Base-by-base conservation (phyloP, 2,888 invertebrate genomes). In the Tortrix viridana region DNA sequence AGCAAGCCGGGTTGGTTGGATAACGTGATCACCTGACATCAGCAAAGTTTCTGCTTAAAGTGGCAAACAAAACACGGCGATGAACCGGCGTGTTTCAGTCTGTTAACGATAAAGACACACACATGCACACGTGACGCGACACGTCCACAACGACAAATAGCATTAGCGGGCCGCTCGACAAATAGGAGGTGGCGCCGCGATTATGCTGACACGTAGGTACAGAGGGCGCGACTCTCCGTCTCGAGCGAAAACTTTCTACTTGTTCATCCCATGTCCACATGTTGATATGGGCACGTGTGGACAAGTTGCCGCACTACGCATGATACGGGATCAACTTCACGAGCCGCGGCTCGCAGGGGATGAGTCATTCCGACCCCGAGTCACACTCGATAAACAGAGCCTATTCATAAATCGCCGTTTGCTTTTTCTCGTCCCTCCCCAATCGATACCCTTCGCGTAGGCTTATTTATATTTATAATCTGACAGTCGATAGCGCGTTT, bases 61-160 rank as follows among this genome's bases (percentile, higher is more conserved):
- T 81, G 80, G 78, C 82, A 86, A 86, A 83, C 85, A 83, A 83
- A 82, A 86, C 83, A 85, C 79, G 81, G 81, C 80, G 81, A 82
- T 78, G 81, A 82, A 80, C 83, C 79, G 77, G 78, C 79, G 83
- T 83, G 85, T 87, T 85, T 77, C 82, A 80, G 82, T 80, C 80
- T 78, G 76, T 76, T 87, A 89, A 89, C 85, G 84, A 90, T 86
- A 87, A 89, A 91, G 88, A 89, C 79, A 86, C 85, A 89, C 86
- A 87, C 71, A 78, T 79, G 79, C 82, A 53, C 80, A 81, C 79
- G 82, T 82, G 83, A 81, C 82, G 80, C 81, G 85, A 79, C 84
- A 68, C 83, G 81, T 82, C 85, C 82, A 78, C 77, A 69, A 79
- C 75, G 76, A 82, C 83, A 89, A 90, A 89, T 82, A 88, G 85